Base-by-base conservation (phyloP, 2,888 invertebrate genomes). In the Aromia moschata region DNA sequence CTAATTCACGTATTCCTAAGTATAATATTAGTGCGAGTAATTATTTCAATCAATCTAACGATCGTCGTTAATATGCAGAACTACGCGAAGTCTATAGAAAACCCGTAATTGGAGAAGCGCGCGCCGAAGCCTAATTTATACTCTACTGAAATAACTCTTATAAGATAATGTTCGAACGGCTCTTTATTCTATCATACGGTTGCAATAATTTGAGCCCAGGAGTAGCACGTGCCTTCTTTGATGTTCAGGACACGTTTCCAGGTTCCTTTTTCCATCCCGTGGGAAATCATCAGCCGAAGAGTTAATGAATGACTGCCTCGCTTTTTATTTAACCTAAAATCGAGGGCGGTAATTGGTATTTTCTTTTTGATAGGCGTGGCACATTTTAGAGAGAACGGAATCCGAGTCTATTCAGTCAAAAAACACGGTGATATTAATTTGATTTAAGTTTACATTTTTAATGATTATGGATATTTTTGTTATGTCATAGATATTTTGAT, bases 311-410 rank as follows among this genome's bases (percentile, higher is more conserved):
- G 17, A 20, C 36, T 31, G 16, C 20, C 11, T 37, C 54, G 3
- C 47, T 38, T 15, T 37, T 16, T 30, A 44, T 41, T 33, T 54
- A 18, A 41, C 44, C 38, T 17, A 44, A 44, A 44, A 41, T 44
- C 31, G 45, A 60, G 46, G 51, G 20, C 18, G 44, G 46, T 60
- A 56, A 56, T 56, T 60, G 60, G 40, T 56, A 51, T 44, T 56
- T 60, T 46, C 38, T 44, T 36, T n/a, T 46, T 31, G 53, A 53
- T 46, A 41, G 43, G 25, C 46, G 37, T 46, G 47, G 53, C 40
- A 53, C 44, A 52, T 40, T 58, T 37, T 56, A 44, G 51, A 44
- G 49, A 49, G 49, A 56, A 56, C n/a, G n/a, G n/a, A n/a, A n/a
- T n/a, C n/a, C n/a, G n/a, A n/a, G n/a, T n/a, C n/a, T n/a, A n/a